These are phyloP conservation scores for Chaenodraco wilsoni DNA, from an alignment of 2,797 vertebrate species.

Conservation along the genomic window DNA sequence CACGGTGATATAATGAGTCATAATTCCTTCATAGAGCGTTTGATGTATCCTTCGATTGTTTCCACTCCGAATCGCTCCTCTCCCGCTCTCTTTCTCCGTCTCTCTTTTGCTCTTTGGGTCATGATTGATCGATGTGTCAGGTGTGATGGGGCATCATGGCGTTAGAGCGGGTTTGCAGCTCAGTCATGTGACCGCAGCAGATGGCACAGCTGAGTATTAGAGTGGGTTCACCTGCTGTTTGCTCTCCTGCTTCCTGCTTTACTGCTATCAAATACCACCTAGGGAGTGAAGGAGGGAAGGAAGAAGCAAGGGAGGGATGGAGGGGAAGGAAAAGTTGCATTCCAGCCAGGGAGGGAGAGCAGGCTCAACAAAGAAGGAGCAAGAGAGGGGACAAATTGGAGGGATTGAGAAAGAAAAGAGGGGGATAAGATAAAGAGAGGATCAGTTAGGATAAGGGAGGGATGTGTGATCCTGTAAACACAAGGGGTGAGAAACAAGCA, in stretches of 20 bases:
- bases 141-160: slow-evolving; percentile 90
- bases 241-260: slow-evolving; percentile 83
- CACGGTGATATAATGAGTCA: slow-evolving; percentile 24
- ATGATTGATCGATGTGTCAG: slow-evolving; percentile 96
- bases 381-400: slow-evolving; percentile 21
- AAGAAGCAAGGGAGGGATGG: slow-evolving; percentile 33
- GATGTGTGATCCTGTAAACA: slow-evolving; percentile 26
- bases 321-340: slow-evolving; percentile 41
- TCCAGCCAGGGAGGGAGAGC: slow-evolving; percentile 14
- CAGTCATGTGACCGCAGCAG: slow-evolving; percentile 89
- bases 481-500: slow-evolving; percentile 16
- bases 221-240: slow-evolving; percentile 90
- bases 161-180: slow-evolving; percentile 84
- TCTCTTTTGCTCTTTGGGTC: slow-evolving; percentile 63
- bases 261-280: slow-evolving; percentile 78
- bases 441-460: slow-evolving; percentile 27
- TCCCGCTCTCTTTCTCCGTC: slow-evolving; percentile 28
- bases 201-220: slow-evolving; percentile 89
- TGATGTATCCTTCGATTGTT: slow-evolving; percentile 18
- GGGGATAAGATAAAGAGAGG: slow-evolving; percentile 35
- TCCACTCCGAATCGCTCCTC: slow-evolving; percentile 21
- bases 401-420: slow-evolving; percentile 24
- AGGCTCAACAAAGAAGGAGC: slow-evolving; percentile 23
- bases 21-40: slow-evolving; percentile 25
- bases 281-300: slow-evolving; percentile 61